Conservation (phyloP, 2,113 vertebrate genomes). For the Aegithalos caudatus region DNA sequence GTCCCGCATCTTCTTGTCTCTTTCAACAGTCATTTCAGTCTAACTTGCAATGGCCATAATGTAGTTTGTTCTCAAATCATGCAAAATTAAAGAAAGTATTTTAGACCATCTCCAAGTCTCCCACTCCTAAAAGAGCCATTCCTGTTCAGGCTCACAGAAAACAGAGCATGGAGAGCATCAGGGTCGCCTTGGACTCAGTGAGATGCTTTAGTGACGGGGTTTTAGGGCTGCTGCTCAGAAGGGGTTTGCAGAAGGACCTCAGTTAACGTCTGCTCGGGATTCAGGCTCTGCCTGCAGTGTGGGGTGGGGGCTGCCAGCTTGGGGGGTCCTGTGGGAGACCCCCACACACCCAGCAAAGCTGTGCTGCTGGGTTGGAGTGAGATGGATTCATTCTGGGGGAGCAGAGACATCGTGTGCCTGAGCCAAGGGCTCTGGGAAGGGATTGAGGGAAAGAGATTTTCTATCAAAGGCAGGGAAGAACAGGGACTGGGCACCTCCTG, state of each 20-base stretch:
- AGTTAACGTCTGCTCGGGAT: not conserved
- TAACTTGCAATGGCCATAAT: not conserved
- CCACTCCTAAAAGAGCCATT: not conserved
- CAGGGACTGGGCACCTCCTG: not conserved
- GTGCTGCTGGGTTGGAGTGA: accelerated
- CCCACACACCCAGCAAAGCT: accelerated
- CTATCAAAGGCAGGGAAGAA: not conserved
- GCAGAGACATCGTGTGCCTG: not conserved
- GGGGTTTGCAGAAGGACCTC: not conserved
- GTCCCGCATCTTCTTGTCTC: not conserved
- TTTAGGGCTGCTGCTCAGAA: not conserved
- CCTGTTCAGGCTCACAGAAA: not conserved
- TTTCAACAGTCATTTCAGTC: not conserved
- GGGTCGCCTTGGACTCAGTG: not conserved
- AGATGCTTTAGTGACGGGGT: accelerated
- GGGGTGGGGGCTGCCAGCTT: not conserved
- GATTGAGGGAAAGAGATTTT: accelerated
- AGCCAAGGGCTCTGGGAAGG: not conserved
- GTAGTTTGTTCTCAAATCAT: not conserved
- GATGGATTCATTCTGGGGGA: not conserved
- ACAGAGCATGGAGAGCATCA: not conserved
- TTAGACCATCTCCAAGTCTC: not conserved
- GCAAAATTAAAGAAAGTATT: slow-evolving; percentile 19
- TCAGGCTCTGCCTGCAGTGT: not conserved
- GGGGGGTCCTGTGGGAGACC: accelerated